Evolutionary conservation across 2,797 vertebrate species (phyloP).

Genomic region (Gambelia wislizenii): DNA sequence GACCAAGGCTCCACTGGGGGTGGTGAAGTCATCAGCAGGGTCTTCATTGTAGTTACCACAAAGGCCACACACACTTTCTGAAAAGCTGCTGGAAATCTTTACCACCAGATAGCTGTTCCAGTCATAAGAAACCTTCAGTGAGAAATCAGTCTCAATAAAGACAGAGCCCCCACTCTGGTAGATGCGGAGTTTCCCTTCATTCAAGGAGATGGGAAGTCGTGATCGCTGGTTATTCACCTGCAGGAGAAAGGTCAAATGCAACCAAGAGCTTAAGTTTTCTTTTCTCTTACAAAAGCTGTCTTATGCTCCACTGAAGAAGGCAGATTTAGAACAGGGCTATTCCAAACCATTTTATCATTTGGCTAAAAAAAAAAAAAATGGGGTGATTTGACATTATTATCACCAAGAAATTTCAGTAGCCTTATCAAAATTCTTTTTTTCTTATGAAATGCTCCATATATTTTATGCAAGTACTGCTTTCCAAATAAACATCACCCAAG

Average conservation of each 20-base stretch:
- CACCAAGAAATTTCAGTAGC: neutral
- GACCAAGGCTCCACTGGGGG: conserved; percentile 39
- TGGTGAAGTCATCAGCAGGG: conserved; percentile 74
- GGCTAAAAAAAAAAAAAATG: neutral
- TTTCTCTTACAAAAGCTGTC: neutral
- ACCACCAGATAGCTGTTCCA: conserved; percentile 81
- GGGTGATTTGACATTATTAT: neutral
- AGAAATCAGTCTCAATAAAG: conserved; percentile 79
- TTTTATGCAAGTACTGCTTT: neutral
- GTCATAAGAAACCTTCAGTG: conserved; percentile 81
- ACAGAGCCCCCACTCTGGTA: conserved; percentile 72
- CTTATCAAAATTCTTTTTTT: neutral
- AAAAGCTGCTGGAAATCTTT: conserved; percentile 79
- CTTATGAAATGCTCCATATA: neutral
- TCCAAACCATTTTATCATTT: neutral
- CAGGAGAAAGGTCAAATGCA: neutral
- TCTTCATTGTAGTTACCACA: conserved; percentile 87
- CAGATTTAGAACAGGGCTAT: too few species aligned
- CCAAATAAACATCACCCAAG: too few species aligned
- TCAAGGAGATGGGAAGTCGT: conserved; percentile 78
- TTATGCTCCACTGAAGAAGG: too few species aligned
- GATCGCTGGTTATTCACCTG: conserved; percentile 81
- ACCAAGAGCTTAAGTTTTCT: neutral
- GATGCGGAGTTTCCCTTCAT: conserved; percentile 70
- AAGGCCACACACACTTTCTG: conserved; percentile 80